These are phyloP conservation scores for Reinhardtius hippoglossoides DNA, from an alignment of 2,113 vertebrate genomes.

Conservation along the genomic window DNA sequence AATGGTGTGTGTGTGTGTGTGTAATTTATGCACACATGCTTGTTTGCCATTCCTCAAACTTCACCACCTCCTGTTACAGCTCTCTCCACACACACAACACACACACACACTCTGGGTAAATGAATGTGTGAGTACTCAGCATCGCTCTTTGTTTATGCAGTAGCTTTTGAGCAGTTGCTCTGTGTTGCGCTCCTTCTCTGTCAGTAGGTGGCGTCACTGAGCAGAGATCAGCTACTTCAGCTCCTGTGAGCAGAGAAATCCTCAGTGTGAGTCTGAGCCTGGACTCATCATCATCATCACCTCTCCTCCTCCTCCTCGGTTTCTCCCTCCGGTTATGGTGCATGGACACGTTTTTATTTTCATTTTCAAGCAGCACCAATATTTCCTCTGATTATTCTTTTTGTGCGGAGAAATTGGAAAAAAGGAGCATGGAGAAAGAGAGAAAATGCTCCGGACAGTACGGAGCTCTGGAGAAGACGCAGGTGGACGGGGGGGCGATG, in stretches of 20 bases:
- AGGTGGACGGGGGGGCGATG: conserved; percentile 59
- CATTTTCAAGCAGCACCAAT: background rate
- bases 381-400: background rate
- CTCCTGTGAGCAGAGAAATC: background rate
- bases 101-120: too few relatives aligned
- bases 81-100: too few relatives aligned
- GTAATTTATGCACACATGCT: too few relatives aligned
- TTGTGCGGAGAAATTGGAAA: background rate
- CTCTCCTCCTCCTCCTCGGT: background rate
- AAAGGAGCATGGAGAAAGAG: conserved; percentile 78
- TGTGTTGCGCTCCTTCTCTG: background rate
- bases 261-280: background rate
- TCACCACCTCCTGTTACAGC: too few relatives aligned
- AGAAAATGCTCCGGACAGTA: conserved; percentile 71
- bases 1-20: too few relatives aligned
- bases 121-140: background rate
- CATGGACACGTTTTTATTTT: background rate
- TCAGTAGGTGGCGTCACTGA: conserved; percentile 64
- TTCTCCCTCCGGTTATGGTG: background rate
- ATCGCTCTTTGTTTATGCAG: background rate
- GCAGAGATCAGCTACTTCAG: background rate
- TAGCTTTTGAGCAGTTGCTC: background rate
- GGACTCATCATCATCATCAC: conserved; percentile 7
- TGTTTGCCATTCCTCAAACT: too few relatives aligned
- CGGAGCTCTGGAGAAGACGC: conserved; percentile 80